Evolutionary conservation across 2,113 vertebrate genomes (phyloP).

Genomic region (Stomatorhinus ivindoensis): DNA sequence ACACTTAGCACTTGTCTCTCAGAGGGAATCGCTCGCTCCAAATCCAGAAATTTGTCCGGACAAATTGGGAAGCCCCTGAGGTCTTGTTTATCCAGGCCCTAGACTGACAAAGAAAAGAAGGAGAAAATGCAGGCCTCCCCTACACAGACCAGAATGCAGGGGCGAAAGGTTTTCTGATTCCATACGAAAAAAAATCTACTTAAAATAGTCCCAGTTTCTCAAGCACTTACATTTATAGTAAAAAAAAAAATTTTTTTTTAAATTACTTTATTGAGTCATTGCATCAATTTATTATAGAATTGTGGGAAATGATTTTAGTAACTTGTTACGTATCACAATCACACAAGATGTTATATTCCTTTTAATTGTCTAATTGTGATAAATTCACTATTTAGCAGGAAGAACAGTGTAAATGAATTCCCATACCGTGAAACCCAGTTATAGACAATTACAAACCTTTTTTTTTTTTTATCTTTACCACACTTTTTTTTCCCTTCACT

Average conservation of each 20-base stretch:
- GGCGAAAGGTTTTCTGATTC: not conserved
- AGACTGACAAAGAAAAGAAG: not conserved
- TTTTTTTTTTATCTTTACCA: not conserved
- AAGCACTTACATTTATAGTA: not conserved
- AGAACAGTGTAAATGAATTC: not conserved
- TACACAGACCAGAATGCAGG: conserved; percentile 18
- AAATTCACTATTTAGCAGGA: not conserved
- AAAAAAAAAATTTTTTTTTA: not conserved
- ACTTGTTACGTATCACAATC: not conserved
- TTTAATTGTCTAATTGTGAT: not conserved
- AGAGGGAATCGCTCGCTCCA: conserved; percentile 45
- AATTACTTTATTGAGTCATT: not conserved
- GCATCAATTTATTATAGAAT: not conserved
- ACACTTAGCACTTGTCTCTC: conserved; percentile 55
- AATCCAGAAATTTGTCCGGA: conserved; percentile 63
- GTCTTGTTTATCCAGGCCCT: conserved; percentile 58
- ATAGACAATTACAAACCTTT: not conserved
- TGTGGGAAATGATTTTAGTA: not conserved
- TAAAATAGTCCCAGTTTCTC: not conserved
- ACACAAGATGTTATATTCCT: not conserved
- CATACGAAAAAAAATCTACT: not conserved
- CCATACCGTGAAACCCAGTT: not conserved
- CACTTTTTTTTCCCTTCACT: not conserved
- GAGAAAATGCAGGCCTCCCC: conserved; percentile 1
- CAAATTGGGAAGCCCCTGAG: conserved; percentile 58